Evolutionary conservation across 2,113 vertebrate species (phyloP).

Genomic region (Thryonomys swinderianus): DNA sequence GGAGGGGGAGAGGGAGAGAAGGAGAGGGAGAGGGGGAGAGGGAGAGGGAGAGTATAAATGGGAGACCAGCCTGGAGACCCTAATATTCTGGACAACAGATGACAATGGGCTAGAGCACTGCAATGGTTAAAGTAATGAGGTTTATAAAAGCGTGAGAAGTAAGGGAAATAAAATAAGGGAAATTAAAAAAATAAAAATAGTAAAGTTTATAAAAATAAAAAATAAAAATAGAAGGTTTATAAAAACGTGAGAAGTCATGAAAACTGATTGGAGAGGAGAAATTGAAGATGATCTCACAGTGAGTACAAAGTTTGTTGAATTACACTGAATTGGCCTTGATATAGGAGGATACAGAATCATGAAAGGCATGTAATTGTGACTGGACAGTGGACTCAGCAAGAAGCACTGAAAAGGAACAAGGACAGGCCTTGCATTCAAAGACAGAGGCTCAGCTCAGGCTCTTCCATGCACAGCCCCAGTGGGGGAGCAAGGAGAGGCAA

Average conservation of each 20-base stretch:
- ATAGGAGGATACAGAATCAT: background rate
- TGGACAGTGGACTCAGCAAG: background rate
- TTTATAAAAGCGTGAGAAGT: background rate
- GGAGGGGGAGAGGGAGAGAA: too few relatives aligned
- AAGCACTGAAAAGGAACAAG: background rate
- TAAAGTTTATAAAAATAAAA: too few relatives aligned
- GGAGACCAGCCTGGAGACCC: background rate
- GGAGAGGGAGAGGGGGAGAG: too few relatives aligned
- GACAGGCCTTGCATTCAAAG: background rate
- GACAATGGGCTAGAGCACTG: background rate
- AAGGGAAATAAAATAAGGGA: too few relatives aligned
- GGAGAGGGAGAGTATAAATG: background rate
- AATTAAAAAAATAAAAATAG: too few relatives aligned
- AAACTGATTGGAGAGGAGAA: background rate
- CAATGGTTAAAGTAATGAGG: background rate
- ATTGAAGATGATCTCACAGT: background rate
- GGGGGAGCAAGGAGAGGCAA: accelerated
- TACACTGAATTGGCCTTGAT: background rate
- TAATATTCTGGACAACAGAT: background rate
- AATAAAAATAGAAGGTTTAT: background rate
- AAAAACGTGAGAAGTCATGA: background rate
- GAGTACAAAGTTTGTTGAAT: background rate
- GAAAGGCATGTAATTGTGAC: background rate
- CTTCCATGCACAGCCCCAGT: accelerated
- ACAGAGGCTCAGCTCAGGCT: background rate